phyloP scores from a whole-genome alignment of 2,113 vertebrate genomes.

The Dromiciops gliroides region DNA sequence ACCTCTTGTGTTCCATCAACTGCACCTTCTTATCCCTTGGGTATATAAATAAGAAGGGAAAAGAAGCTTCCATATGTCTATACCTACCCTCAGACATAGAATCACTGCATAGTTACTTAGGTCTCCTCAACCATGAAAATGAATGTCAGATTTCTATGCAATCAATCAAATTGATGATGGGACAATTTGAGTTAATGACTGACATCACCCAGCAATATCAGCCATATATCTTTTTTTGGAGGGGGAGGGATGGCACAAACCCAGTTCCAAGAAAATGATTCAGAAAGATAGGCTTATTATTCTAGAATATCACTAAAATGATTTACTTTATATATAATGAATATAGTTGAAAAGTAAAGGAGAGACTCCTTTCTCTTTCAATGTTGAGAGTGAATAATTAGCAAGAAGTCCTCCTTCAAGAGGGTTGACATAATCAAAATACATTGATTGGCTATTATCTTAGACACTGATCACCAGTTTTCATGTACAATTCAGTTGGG shows the following conservation, averaged over 20 bases:
- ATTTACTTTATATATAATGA: not conserved
- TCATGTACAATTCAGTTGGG: too few species aligned
- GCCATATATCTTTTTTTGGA: not conserved
- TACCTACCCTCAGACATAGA: not conserved
- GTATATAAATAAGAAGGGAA: not conserved
- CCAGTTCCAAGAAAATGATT: not conserved
- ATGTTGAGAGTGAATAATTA: not conserved
- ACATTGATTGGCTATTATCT: too few species aligned
- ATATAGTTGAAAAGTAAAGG: not conserved
- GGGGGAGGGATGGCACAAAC: not conserved
- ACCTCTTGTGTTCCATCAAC: not conserved
- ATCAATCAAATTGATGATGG: not conserved
- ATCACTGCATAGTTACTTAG: not conserved
- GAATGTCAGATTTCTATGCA: not conserved
- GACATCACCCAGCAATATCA: not conserved
- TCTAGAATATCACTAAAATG: not conserved
- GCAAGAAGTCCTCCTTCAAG: not conserved
- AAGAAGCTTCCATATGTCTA: not conserved
- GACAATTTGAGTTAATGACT: not conserved
- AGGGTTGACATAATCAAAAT: not conserved
- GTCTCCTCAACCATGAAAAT: not conserved
- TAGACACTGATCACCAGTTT: too few species aligned
- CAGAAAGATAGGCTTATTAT: not conserved
- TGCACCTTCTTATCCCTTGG: not conserved
- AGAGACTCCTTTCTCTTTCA: not conserved